phyloP scores from a whole-genome alignment of 2,888 invertebrate species.

The Phrixothrix hirtus region DNA sequence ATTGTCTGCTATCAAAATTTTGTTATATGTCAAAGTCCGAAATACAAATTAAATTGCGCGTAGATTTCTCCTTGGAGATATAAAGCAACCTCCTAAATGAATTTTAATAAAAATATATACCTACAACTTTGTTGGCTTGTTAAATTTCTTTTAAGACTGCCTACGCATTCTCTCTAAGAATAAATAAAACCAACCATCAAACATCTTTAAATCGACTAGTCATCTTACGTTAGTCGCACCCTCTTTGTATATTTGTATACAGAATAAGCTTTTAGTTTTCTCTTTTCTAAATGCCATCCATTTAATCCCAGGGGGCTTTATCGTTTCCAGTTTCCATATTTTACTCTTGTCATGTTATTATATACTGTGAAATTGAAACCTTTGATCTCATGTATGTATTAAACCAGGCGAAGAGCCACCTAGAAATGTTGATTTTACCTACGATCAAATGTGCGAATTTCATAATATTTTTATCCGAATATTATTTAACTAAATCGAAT shows the following conservation, averaged over 20 bases:
- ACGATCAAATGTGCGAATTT: no score
- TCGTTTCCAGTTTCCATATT: background rate
- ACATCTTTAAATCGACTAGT: constrained; percentile 22
- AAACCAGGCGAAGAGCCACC: no score
- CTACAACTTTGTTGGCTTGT: background rate
- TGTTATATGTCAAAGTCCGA: no score
- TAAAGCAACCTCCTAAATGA: background rate
- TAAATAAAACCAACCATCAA: constrained; percentile 22
- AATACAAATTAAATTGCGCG: no score
- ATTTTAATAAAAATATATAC: background rate
- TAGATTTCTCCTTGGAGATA: no score
- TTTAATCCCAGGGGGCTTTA: background rate
- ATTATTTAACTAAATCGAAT: no score
- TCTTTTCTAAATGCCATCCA: constrained; percentile 18
- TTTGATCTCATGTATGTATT: background rate
- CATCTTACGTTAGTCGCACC: constrained; percentile 21
- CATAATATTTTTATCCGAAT: no score
- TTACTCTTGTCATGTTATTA: background rate
- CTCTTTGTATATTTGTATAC: constrained; percentile 21
- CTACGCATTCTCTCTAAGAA: constrained; percentile 25
- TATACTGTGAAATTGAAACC: background rate
- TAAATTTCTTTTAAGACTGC: constrained; percentile 9
- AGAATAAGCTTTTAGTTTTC: constrained; percentile 23
- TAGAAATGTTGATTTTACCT: no score
- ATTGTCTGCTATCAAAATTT: no score